A percentile compares a stretch with the other conserved stretches of the same genome.
Conservation (phyloP, 2,113 vertebrate species). For the Cynoglossus semilaevis region DNA sequence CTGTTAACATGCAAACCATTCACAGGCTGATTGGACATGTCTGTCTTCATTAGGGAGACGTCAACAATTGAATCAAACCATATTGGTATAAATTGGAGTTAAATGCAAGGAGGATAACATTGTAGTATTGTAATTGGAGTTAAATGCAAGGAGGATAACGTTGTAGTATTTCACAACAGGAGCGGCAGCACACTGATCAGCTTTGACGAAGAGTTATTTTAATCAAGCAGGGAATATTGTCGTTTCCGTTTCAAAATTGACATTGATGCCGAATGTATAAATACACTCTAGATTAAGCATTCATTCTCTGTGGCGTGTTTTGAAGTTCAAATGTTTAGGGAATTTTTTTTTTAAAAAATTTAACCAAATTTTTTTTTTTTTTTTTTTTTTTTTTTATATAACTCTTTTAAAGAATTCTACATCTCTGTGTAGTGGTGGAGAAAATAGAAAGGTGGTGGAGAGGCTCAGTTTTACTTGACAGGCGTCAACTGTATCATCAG, state of each 20-base stretch:
- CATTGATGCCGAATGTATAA: background rate
- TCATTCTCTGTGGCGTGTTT: slow-evolving; percentile 15
- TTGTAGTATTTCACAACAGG: slow-evolving; percentile 44
- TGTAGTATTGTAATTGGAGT: slow-evolving; percentile 27
- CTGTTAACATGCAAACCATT: slow-evolving; percentile 64
- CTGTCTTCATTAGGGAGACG: slow-evolving; percentile 60
- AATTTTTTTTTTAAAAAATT: too few species aligned
- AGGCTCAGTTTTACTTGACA: slow-evolving; percentile 31
- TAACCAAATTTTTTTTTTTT: slow-evolving; percentile 4
- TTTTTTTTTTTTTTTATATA: too few species aligned
- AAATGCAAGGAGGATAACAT: slow-evolving; percentile 38
- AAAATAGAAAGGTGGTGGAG: slow-evolving; percentile 23
- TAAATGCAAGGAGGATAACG: slow-evolving; percentile 35
- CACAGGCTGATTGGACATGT: slow-evolving; percentile 64
- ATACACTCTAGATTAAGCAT: background rate
- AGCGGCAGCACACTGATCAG: slow-evolving; percentile 40
- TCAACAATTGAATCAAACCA: slow-evolving; percentile 55
- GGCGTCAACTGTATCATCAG: slow-evolving; percentile 39
- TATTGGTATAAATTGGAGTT: slow-evolving; percentile 45
- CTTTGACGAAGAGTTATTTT: slow-evolving; percentile 25
- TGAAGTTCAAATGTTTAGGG: too few species aligned
- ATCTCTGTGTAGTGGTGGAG: slow-evolving; percentile 16
- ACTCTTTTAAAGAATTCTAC: slow-evolving; percentile 24
- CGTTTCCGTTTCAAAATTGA: slow-evolving; percentile 1
- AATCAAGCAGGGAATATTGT: slow-evolving; percentile 26